These are phyloP conservation scores for Girardinichthys multiradiatus DNA, from an alignment of 2,113 vertebrate genomes.

Conservation along the genomic window DNA sequence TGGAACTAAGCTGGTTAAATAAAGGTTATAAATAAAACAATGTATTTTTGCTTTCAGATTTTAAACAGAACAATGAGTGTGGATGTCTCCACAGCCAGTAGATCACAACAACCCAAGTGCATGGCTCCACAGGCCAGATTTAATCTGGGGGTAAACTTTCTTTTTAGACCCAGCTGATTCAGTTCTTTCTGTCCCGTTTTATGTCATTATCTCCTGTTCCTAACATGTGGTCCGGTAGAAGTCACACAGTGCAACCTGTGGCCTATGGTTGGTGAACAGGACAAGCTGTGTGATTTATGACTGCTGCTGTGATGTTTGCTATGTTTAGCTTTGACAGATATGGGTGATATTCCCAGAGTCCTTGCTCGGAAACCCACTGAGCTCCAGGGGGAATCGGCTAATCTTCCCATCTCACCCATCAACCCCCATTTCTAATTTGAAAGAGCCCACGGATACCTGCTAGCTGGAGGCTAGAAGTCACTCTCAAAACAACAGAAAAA, in stretches of 20 bases:
- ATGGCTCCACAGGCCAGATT: not conserved
- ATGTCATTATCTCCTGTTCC: conserved; percentile 5
- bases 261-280: conserved; percentile 35
- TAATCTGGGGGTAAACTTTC: not conserved
- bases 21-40: not conserved
- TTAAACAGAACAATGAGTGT: not conserved
- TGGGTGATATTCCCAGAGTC: conserved; percentile 68
- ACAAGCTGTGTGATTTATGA: conserved; percentile 71
- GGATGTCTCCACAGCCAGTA: not conserved
- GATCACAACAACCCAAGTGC: not conserved
- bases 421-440: conserved; percentile 58
- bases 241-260: conserved; percentile 46
- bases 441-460: conserved; percentile 63
- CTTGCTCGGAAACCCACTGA: conserved; percentile 57
- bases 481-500: conserved; percentile 44
- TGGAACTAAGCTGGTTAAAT: not conserved
- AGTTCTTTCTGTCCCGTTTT: not conserved
- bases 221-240: conserved; percentile 18
- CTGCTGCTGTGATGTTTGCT: conserved; percentile 49
- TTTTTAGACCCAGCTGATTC: conserved; percentile 2
- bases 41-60: not conserved
- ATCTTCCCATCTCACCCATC: conserved; percentile 15
- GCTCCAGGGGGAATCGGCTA: conserved; percentile 48
- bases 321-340: conserved; percentile 63
- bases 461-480: conserved; percentile 60